Evolutionary conservation across 2,888 invertebrate species (phyloP).

Genomic region (Acronicta leporina): DNA sequence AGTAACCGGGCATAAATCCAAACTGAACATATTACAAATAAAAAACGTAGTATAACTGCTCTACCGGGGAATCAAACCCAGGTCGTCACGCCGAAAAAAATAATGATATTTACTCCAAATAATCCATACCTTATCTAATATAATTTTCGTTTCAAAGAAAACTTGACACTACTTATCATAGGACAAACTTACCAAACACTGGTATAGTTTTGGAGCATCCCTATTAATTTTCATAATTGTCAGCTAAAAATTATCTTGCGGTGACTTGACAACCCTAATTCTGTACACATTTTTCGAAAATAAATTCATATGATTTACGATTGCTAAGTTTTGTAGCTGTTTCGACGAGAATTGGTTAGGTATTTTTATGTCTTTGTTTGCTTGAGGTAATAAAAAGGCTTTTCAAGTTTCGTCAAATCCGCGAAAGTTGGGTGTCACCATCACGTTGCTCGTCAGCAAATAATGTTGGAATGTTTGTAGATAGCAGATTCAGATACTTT

Average conservation of each 20-base stretch:
- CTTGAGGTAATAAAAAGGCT: slow-evolving; percentile 9
- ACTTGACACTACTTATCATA: slow-evolving; percentile 12
- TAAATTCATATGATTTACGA: slow-evolving; percentile 43
- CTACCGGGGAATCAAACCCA: no score
- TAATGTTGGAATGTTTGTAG: no score
- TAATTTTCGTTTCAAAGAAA: no score
- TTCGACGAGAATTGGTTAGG: slow-evolving; percentile 20
- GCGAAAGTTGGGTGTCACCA: slow-evolving; percentile 3
- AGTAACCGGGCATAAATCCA: no score
- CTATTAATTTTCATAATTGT: slow-evolving; percentile 45
- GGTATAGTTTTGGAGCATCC: slow-evolving; percentile 41
- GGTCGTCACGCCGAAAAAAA: no score
- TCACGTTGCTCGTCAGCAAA: no score
- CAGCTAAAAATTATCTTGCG: slow-evolving; percentile 53
- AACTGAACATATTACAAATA: no score
- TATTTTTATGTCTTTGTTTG: slow-evolving; percentile 48
- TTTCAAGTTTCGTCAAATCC: slow-evolving; percentile 8
- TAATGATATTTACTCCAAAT: no score
- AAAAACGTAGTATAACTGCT: no score
- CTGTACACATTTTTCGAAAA: slow-evolving; percentile 26
- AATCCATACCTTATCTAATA: no score
- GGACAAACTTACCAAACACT: slow-evolving; percentile 15
- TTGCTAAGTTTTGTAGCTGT: slow-evolving; percentile 21
- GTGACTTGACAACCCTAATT: slow-evolving; percentile 28
- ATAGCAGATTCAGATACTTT: no score